phyloP scores from a whole-genome alignment of 1,140 invertebrate species.

The Pogonomyrmex californicus region DNA sequence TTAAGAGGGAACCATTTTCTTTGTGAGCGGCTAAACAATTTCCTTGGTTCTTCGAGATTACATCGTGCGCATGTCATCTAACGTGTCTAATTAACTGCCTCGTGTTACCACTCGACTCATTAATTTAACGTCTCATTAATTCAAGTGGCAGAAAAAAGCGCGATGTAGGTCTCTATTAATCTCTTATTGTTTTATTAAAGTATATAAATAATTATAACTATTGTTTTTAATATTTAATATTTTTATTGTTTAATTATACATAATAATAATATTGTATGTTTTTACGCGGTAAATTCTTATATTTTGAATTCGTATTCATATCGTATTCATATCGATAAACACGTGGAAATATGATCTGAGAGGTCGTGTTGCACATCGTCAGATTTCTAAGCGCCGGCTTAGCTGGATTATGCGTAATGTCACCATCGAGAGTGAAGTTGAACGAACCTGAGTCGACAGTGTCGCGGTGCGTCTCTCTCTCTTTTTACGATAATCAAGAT shows the following conservation, averaged over 20 bases:
- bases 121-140: slow-evolving; percentile 27
- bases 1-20: slow-evolving; percentile 38
- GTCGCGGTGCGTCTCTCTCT: not conserved
- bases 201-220: not conserved
- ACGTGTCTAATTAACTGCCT: slow-evolving; percentile 16
- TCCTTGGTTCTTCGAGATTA: slow-evolving; percentile 11
- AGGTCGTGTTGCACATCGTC: slow-evolving; percentile 2
- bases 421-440: slow-evolving; percentile 2
- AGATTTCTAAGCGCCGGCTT: slow-evolving; percentile 10
- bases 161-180: not conserved
- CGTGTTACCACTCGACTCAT: not conserved
- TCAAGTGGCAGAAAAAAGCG: not conserved
- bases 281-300: not conserved
- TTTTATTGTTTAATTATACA: not conserved
- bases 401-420: slow-evolving; percentile 46
- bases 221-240: not conserved
- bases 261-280: too few relatives aligned
- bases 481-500: slow-evolving; percentile 53
- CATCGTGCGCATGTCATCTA: not conserved
- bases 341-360: not conserved
- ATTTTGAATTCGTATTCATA: not conserved
- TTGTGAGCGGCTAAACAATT: slow-evolving; percentile 19
- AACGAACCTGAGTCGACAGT: not conserved
- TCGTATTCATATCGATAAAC: not conserved
- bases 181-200: not conserved